phyloP scores from a whole-genome alignment of 2,113 vertebrate genomes.

The Naja naja region DNA sequence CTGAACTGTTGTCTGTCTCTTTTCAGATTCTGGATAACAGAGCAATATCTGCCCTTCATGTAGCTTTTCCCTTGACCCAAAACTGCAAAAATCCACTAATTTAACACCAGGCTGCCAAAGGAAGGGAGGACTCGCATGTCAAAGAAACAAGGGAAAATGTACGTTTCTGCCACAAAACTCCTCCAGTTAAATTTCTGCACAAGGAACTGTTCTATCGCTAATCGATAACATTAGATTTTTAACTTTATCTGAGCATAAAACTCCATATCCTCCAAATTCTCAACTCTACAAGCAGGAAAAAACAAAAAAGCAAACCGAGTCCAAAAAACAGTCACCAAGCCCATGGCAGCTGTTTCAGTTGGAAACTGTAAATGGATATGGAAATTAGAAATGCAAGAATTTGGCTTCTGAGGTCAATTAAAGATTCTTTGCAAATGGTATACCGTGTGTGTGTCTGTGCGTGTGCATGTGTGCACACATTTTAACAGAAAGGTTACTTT shows the following conservation, averaged over 20 bases:
- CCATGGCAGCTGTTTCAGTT: not conserved
- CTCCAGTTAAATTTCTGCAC: not conserved
- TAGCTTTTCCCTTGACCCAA: not conserved
- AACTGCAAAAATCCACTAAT: not conserved
- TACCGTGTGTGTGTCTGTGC: no score
- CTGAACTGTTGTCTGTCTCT: not conserved
- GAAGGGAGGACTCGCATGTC: not conserved
- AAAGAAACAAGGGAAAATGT: not conserved
- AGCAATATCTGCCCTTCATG: not conserved
- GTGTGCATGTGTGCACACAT: no score
- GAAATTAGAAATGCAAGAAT: not conserved
- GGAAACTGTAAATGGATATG: not conserved
- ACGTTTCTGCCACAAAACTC: not conserved
- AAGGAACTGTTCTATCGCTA: no score
- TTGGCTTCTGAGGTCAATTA: not conserved
- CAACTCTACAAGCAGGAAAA: not conserved
- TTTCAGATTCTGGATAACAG: not conserved
- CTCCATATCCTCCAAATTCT: not conserved
- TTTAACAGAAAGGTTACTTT: not conserved
- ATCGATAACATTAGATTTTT: not conserved
- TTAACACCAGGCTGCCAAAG: not conserved
- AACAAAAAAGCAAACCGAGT: not conserved
- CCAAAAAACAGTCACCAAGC: not conserved
- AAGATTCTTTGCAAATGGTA: not conserved
- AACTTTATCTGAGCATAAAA: not conserved